These are phyloP conservation scores for Labeo catla DNA, from an alignment of 2,113 vertebrate genomes.

Conservation along the genomic window DNA sequence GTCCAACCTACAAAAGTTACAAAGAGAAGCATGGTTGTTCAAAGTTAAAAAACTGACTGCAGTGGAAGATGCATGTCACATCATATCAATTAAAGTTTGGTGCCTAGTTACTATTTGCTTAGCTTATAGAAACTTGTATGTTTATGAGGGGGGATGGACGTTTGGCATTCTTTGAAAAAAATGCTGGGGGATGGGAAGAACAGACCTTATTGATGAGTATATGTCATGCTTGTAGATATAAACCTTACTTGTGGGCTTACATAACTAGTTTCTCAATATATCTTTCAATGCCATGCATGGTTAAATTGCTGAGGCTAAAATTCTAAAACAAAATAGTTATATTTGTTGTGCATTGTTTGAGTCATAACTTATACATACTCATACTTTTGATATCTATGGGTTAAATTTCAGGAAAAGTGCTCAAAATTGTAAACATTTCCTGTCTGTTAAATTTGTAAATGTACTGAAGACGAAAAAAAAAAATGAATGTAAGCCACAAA, in stretches of 20 bases:
- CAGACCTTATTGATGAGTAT: neutral
- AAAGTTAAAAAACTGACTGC: neutral
- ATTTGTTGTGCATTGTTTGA: neutral
- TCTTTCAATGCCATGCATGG: neutral
- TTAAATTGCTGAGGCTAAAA: neutral
- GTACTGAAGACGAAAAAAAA: neutral
- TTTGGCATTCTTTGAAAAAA: constrained; percentile 28
- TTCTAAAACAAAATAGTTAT: neutral
- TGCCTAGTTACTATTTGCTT: neutral
- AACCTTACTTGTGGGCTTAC: neutral
- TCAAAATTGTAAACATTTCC: neutral
- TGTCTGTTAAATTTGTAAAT: neutral
- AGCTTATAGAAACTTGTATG: neutral
- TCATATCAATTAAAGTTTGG: neutral
- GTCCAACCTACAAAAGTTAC: constrained; percentile 24
- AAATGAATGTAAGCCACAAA: neutral
- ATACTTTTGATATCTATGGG: neutral
- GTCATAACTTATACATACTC: neutral
- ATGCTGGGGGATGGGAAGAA: constrained; percentile 26
- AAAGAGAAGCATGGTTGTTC: constrained; percentile 2
- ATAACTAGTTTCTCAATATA: neutral
- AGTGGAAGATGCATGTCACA: neutral
- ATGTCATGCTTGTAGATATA: neutral
- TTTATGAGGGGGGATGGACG: constrained; percentile 8
- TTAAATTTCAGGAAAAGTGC: neutral